phyloP scores from a whole-genome alignment of 1,140 invertebrate species.

The Tetragonula clypearis region DNA sequence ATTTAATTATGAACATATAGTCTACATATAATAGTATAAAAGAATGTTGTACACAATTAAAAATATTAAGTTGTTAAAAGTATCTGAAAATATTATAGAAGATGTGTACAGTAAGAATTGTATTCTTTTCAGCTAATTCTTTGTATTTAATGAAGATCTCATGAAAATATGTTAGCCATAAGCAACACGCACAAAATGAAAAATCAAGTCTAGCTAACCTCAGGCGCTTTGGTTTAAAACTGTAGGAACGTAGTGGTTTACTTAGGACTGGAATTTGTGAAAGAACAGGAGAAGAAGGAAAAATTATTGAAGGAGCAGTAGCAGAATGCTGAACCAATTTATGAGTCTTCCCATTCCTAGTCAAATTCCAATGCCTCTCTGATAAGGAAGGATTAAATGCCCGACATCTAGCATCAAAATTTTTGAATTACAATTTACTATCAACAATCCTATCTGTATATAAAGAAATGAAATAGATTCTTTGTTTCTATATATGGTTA shows the following conservation, averaged over 20 bases:
- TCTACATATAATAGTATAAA: not conserved
- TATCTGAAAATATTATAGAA: not conserved
- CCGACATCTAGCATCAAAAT: constrained; percentile 80
- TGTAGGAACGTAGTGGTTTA: constrained; percentile 78
- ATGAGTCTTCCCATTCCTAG: constrained; percentile 69
- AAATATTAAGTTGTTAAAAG: no score
- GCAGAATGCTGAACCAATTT: constrained; percentile 77
- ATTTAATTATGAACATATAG: not conserved
- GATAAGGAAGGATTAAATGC: constrained; percentile 79
- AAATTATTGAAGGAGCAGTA: constrained; percentile 75
- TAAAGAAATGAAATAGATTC: not conserved
- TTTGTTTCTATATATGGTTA: not conserved
- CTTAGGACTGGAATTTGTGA: constrained; percentile 74
- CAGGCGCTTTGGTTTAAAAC: constrained; percentile 80
- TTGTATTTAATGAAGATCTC: constrained; percentile 30
- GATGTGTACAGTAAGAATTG: constrained; percentile 3
- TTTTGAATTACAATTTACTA: constrained; percentile 58
- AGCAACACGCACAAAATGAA: constrained; percentile 71
- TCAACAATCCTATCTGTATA: constrained; percentile 4
- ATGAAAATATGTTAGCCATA: constrained; percentile 64
- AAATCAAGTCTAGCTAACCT: constrained; percentile 78
- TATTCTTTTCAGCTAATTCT: constrained; percentile 45
- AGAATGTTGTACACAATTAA: no score
- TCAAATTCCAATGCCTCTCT: constrained; percentile 74
- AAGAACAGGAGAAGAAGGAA: constrained; percentile 67